Conservation (phyloP, 2,797 vertebrate species). For the Syngnathus rostellatus region DNA sequence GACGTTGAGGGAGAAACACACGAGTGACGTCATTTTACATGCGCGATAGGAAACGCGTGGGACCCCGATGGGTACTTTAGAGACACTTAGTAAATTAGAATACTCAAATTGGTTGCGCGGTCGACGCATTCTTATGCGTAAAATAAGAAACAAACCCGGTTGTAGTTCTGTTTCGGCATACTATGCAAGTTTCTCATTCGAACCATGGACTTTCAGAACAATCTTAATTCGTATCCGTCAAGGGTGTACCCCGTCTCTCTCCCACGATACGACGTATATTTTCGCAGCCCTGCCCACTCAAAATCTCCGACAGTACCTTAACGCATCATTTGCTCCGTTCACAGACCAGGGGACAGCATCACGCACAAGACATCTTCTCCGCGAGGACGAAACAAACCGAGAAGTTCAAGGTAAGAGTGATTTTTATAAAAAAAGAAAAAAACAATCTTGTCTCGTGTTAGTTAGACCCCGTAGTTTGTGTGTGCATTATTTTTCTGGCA, state of each 20-base stretch:
- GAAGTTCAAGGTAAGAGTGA: constrained; percentile 33
- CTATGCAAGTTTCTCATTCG: not conserved
- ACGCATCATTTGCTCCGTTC: constrained; percentile 41
- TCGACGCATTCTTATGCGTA: not conserved
- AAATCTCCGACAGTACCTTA: constrained; percentile 23
- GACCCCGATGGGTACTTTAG: constrained; percentile 42
- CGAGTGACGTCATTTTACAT: constrained; percentile 65
- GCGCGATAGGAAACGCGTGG: constrained; percentile 38
- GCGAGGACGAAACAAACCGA: constrained; percentile 19
- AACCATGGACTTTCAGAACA: too few relatives aligned
- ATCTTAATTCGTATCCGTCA: too few relatives aligned
- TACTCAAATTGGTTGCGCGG: too few relatives aligned
- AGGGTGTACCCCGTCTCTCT: too few relatives aligned
- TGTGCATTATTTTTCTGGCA: constrained; percentile 6
- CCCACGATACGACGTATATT: not conserved
- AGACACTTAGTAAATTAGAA: constrained; percentile 3
- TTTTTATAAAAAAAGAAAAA: not conserved
- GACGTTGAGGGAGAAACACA: constrained; percentile 48
- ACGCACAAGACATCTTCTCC: constrained; percentile 32
- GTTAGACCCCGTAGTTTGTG: not conserved
- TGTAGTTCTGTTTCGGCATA: not conserved
- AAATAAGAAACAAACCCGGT: not conserved
- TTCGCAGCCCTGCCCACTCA: fast-evolving
- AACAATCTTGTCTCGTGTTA: fast-evolving
- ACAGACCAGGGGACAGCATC: constrained; percentile 23